These are phyloP conservation scores for Muscicapa striata DNA, from an alignment of 2,797 vertebrate species.

Conservation along the genomic window DNA sequence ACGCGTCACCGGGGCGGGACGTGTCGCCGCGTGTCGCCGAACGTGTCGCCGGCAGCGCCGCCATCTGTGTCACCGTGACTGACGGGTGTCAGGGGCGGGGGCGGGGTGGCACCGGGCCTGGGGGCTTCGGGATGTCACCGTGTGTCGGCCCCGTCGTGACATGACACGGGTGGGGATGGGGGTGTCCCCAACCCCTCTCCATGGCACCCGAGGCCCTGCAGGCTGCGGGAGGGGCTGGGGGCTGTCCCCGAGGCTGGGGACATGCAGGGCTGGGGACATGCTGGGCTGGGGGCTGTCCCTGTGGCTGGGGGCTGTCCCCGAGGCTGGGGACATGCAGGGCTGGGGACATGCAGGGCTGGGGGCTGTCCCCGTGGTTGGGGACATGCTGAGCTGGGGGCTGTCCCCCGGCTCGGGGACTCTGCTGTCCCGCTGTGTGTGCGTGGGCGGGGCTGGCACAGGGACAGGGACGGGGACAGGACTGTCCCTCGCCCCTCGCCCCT, in stretches of 20 bases:
- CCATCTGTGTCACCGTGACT: conserved; percentile 34
- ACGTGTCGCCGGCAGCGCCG: background rate
- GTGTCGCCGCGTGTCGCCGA: background rate
- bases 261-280: no score
- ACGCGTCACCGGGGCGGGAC: background rate
- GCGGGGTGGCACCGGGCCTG: background rate
- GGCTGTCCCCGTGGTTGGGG: no score
- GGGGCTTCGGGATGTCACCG: background rate
- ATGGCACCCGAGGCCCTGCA: background rate
- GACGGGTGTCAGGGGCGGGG: background rate
- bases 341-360: no score
- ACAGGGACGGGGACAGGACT: no score
- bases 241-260: background rate
- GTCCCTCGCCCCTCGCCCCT: rapidly evolving
- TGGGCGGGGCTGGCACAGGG: no score
- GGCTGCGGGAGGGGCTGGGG: background rate
- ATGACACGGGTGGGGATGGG: no score
- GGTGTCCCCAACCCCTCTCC: background rate
- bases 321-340: no score
- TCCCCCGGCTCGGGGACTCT: no score
- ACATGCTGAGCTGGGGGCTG: no score
- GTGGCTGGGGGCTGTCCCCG: no score
- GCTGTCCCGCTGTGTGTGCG: no score
- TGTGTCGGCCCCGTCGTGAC: background rate
- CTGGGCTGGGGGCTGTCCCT: no score